Conservation (phyloP, 2,888 invertebrate species). For the Hedychridium roseum region DNA sequence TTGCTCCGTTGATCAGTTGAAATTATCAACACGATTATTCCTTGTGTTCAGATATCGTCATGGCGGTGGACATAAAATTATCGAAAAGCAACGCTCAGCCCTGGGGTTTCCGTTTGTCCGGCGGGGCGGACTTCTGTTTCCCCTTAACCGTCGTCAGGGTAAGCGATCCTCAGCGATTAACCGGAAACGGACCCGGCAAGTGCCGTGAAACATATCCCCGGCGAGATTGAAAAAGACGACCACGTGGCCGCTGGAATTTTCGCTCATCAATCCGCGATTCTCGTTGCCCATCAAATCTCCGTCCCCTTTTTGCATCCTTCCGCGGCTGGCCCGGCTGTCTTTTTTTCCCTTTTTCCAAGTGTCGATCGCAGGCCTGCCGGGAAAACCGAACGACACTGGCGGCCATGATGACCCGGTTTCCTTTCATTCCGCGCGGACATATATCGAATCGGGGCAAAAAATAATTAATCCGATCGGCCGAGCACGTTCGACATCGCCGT, state of each 20-base stretch:
- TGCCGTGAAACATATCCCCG: too few relatives aligned
- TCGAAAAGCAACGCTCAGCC: conserved; percentile 29
- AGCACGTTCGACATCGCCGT: too few relatives aligned
- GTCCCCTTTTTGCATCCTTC: background rate
- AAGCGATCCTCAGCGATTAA: conserved; percentile 13
- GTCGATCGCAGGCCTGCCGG: too few relatives aligned
- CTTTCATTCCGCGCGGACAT: too few relatives aligned
- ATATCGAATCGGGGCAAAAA: too few relatives aligned
- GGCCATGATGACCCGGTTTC: too few relatives aligned
- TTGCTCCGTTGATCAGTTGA: too few relatives aligned
- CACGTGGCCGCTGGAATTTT: background rate
- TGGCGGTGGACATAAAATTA: conserved; percentile 35
- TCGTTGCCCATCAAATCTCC: background rate
- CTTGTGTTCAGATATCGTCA: too few relatives aligned
- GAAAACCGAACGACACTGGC: too few relatives aligned
- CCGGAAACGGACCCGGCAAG: background rate
- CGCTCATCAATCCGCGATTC: background rate
- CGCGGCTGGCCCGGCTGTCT: background rate
- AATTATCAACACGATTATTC: too few relatives aligned
- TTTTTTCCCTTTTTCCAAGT: too few relatives aligned
- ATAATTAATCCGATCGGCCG: too few relatives aligned
- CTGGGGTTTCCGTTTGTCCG: conserved; percentile 57
- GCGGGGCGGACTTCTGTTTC: conserved; percentile 52
- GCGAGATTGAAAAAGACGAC: background rate
- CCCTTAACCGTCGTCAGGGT: conserved; percentile 60